Conservation (phyloP, 2,113 vertebrate genomes). For the Nestor notabilis region DNA sequence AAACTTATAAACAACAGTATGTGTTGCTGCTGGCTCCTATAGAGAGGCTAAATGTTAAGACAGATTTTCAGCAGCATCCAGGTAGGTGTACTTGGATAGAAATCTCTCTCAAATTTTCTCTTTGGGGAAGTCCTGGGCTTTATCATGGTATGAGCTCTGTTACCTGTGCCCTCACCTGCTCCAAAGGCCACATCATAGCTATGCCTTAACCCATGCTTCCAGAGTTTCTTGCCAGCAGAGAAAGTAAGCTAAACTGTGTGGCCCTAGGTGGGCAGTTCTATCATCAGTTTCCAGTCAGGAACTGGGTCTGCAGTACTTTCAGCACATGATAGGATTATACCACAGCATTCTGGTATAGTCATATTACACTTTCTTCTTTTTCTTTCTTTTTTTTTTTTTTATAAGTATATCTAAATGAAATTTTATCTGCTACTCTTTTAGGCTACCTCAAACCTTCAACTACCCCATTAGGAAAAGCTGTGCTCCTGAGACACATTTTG, state of each 20-base stretch:
- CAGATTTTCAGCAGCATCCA: neutral
- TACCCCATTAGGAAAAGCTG: neutral
- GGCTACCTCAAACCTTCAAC: neutral
- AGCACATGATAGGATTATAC: neutral
- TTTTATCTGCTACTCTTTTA: neutral
- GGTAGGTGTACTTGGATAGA: neutral
- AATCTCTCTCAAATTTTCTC: neutral
- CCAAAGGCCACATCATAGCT: neutral
- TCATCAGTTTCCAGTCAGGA: neutral
- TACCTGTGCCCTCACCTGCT: neutral
- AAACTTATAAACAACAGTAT: neutral
- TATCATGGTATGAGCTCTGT: neutral
- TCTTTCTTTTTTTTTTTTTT: neutral
- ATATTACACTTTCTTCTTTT: neutral
- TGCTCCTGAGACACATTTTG: neutral
- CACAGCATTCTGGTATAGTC: neutral
- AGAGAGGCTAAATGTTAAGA: neutral
- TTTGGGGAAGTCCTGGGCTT: neutral
- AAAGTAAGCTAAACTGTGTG: neutral
- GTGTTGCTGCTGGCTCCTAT: neutral
- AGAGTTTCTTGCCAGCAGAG: neutral
- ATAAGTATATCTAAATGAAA: neutral
- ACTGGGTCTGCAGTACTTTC: neutral
- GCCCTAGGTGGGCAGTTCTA: neutral
- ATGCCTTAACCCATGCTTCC: neutral